Conservation (phyloP, 2,888 invertebrate species). For the Cyaniris semiargus region DNA sequence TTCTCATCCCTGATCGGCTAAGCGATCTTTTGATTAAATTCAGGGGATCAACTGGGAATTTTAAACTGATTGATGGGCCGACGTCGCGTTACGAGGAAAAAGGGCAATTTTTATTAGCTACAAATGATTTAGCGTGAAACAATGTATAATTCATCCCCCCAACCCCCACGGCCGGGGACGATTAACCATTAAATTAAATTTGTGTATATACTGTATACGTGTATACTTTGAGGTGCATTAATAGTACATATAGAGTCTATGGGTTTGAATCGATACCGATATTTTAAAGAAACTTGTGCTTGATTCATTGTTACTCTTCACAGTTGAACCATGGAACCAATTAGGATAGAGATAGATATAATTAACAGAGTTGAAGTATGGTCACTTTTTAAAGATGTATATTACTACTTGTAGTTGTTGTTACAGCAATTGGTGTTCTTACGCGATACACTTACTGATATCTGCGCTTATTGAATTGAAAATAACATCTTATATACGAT, state of each 20-base stretch:
- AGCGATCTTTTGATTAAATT: conserved; percentile 80
- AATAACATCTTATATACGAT: too few relatives aligned
- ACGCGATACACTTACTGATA: neutral
- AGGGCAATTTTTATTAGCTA: conserved; percentile 74
- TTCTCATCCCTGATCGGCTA: conserved; percentile 72
- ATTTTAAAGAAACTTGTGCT: neutral
- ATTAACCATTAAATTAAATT: conserved; percentile 25
- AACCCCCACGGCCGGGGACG: conserved; percentile 40
- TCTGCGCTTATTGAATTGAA: too few relatives aligned
- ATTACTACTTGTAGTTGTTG: too few relatives aligned
- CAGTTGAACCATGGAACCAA: neutral
- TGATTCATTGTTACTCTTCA: neutral
- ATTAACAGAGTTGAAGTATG: too few relatives aligned
- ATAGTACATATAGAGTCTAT: neutral
- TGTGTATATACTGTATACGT: conserved; percentile 11
- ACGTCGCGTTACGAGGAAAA: conserved; percentile 75
- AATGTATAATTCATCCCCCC: conserved; percentile 67
- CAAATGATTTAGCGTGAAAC: conserved; percentile 69
- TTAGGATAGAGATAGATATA: neutral
- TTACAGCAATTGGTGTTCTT: neutral
- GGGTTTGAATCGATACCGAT: neutral
- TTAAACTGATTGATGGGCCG: conserved; percentile 79
- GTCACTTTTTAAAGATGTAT: too few relatives aligned
- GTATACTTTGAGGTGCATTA: neutral
- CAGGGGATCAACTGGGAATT: conserved; percentile 77